These are phyloP conservation scores for Caenorhabditis doughertyi DNA, from an alignment of 2,888 invertebrate genomes.

Conservation along the genomic window DNA sequence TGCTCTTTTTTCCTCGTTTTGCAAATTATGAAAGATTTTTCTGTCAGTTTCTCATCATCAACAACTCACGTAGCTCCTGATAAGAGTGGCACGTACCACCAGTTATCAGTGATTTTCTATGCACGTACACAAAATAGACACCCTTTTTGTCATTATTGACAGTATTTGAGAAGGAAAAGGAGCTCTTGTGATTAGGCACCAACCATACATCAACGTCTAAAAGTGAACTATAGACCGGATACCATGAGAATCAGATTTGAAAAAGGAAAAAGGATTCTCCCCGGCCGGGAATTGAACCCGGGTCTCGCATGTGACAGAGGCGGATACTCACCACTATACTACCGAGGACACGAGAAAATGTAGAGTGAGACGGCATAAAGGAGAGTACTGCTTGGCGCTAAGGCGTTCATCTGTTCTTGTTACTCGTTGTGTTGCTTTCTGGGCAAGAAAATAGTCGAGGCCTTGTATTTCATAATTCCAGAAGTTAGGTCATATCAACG, in stretches of 20 bases:
- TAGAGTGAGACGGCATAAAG: not conserved
- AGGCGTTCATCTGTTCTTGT: no score
- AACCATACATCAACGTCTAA: slow-evolving; percentile 22
- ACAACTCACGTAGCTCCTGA: slow-evolving; percentile 42
- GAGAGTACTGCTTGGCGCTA: no score
- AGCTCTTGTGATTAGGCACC: slow-evolving; percentile 40
- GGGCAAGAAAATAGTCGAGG: no score
- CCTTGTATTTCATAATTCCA: no score
- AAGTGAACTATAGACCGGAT: not conserved
- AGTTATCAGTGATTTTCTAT: slow-evolving; percentile 29
- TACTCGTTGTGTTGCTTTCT: no score
- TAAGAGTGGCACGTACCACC: slow-evolving; percentile 40
- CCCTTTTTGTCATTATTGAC: slow-evolving; percentile 2
- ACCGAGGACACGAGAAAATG: slow-evolving; percentile 64
- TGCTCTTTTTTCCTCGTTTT: not conserved
- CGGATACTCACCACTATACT: slow-evolving; percentile 76
- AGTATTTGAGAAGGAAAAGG: not conserved
- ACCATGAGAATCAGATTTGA: not conserved
- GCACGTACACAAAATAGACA: slow-evolving; percentile 33
- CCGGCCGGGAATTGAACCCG: slow-evolving; percentile 76
- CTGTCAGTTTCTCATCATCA: not conserved
- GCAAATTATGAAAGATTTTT: not conserved
- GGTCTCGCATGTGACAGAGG: slow-evolving; percentile 76
- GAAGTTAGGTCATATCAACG: not conserved
- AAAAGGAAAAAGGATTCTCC: slow-evolving; percentile 60